phyloP scores from a whole-genome alignment of 2,113 vertebrate species.

The Strix uralensis region DNA sequence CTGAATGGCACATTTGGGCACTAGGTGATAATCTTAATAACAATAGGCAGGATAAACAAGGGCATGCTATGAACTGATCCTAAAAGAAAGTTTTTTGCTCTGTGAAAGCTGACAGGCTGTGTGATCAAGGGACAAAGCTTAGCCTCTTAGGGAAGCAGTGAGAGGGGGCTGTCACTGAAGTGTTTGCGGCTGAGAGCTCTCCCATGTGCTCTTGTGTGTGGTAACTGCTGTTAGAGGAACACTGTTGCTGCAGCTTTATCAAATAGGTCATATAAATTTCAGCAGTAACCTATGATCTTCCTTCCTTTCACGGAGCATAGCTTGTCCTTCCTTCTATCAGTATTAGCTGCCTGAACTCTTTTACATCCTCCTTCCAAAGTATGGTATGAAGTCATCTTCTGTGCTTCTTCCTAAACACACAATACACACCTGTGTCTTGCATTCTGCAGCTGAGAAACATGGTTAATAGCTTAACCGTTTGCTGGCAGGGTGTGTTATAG shows the following conservation, averaged over 20 bases:
- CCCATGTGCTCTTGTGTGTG: not conserved
- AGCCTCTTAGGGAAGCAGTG: not conserved
- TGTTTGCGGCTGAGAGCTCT: not conserved
- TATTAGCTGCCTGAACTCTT: not conserved
- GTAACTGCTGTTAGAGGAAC: not conserved
- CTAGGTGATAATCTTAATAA: not conserved
- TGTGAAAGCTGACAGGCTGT: not conserved
- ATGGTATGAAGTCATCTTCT: not conserved
- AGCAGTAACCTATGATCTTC: conserved; percentile 6
- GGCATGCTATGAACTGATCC: not conserved
- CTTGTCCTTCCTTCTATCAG: not conserved
- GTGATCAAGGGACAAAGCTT: not conserved
- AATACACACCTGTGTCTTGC: not conserved
- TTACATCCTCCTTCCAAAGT: not conserved
- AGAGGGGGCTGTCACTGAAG: not conserved
- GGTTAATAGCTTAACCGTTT: not conserved
- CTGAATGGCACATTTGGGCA: not conserved
- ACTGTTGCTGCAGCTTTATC: not conserved
- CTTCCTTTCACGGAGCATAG: not conserved
- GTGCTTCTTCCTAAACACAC: not conserved
- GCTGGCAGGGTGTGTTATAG: fast-evolving
- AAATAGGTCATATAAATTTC: conserved; percentile 17
- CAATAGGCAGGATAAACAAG: not conserved
- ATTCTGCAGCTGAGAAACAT: not conserved
- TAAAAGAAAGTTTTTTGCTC: not conserved